Evolutionary conservation across 2,113 vertebrate genomes (phyloP), one percentile per base, ranked within the genome.

Genomic region (Rhinoptilus africanus): DNA sequence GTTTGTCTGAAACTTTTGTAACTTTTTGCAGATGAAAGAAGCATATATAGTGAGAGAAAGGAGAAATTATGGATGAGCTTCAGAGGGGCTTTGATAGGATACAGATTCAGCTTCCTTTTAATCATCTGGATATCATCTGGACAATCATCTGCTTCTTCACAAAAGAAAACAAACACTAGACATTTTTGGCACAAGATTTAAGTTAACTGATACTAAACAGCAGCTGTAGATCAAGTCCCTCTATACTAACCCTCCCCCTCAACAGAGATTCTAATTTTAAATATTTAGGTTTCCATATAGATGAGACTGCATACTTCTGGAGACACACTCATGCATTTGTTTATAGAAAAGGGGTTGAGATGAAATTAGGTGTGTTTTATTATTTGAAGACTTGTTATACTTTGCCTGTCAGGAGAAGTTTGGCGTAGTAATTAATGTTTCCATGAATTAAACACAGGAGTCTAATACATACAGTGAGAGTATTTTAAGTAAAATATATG

Each of bases 101-200:
- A 86, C 86, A 91, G 96, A 95, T 68, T 41, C 43, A 60, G 63
- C 27, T 94, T 80, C 93, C 80, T 93, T 94, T 88, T 95, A 95
- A 90, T 94, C 93, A 95, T 73, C 83, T 95, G 96, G 86, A 67
- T 64, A 59, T 97, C 96, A 95, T 93, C 96, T 96, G 96, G 81
- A 68, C 27, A 68, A 51, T 94, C 94, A 92, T 92, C 77, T 92
- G 88, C 84, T 91, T 83, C 91, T 91, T 95, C n/a, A 64, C 57
- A 67, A 75, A 89, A 89, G 95, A 92, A 97, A 97, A 96, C 76
- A 96, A 96, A 88, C 85, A 82, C 32, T n/a, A 92, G 77, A 89
- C 56, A 77, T 47, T 92, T 96, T 88, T 94, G 84, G 83, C 91
- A 91, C 3, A 32, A 97, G 88, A 94, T 81, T 85, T 73, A 84